Evolutionary conservation across 2,888 invertebrate genomes (phyloP).

Genomic region (Cheilosia vernalis): DNA sequence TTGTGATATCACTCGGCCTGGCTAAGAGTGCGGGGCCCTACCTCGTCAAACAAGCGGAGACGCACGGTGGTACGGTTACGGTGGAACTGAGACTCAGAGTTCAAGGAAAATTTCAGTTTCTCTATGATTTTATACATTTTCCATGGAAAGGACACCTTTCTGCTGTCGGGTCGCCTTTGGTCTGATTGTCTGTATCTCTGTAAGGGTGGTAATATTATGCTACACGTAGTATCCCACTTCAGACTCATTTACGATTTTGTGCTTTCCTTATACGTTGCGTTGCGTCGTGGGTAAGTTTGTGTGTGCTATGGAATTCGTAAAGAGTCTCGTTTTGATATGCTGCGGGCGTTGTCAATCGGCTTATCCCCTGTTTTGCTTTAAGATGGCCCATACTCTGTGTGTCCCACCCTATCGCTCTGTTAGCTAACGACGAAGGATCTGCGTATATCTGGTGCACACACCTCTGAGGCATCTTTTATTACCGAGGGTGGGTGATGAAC

Average conservation of each 20-base stretch:
- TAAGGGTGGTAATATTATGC: conserved; percentile 11
- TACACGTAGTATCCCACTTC: neutral
- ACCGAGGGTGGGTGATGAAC: neutral
- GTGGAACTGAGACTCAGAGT: conserved; percentile 19
- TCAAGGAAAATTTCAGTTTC: conserved; percentile 36
- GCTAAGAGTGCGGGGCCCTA: neutral
- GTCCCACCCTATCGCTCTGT: too few relatives aligned
- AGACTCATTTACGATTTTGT: neutral
- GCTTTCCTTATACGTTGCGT: neutral
- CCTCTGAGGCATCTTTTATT: neutral
- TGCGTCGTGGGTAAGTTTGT: neutral
- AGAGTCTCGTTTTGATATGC: conserved; percentile 7
- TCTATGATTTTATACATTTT: conserved; percentile 38
- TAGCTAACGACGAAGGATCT: neutral
- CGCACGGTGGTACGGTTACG: neutral
- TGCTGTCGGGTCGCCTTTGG: conserved; percentile 5
- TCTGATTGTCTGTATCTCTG: conserved; percentile 12
- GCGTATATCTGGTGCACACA: neutral
- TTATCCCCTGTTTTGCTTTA: conserved; percentile 23
- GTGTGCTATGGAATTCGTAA: conserved; percentile 37
- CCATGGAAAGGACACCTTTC: conserved; percentile 41
- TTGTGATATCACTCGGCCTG: conserved; percentile 1
- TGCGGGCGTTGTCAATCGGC: conserved; percentile 38
- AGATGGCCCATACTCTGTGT: too few relatives aligned
- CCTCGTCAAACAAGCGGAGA: neutral